Conservation (phyloP, 92 coral and sea anemone genomes). For the Bergia sp. region DNA sequence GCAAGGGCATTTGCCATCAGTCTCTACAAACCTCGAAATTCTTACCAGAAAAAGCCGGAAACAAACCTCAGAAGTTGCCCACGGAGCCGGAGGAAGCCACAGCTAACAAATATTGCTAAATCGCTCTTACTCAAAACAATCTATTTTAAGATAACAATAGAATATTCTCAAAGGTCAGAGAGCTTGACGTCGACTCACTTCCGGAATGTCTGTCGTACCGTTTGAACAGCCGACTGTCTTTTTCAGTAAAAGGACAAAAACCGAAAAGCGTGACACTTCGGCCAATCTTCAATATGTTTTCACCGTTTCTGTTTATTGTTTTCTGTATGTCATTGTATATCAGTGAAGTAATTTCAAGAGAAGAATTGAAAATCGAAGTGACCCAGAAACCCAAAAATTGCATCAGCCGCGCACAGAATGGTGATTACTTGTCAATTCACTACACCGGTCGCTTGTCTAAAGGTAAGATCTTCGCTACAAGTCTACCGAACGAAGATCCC, state of each 20-base stretch:
- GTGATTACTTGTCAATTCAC: slow-evolving; percentile 20
- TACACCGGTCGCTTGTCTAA: slow-evolving; percentile 40
- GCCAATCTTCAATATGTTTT: not conserved
- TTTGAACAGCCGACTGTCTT: too few relatives aligned
- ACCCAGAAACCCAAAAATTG: slow-evolving; percentile 5
- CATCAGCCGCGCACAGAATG: slow-evolving; percentile 21
- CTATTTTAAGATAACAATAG: too few relatives aligned
- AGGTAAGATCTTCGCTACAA: slow-evolving; percentile 33
- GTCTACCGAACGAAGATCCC: slow-evolving; percentile 17
- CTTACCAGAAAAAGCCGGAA: too few relatives aligned
- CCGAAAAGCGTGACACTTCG: not conserved
- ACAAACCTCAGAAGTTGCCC: too few relatives aligned
- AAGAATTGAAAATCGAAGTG: slow-evolving; percentile 37
- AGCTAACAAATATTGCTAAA: too few relatives aligned
- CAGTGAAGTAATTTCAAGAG: slow-evolving; percentile 10
- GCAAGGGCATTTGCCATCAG: too few relatives aligned
- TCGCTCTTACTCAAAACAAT: too few relatives aligned
- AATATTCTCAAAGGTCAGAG: too few relatives aligned
- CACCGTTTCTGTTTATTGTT: not conserved
- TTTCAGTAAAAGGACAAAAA: too few relatives aligned
- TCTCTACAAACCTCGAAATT: too few relatives aligned
- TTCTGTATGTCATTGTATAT: not conserved
- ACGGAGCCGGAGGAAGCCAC: too few relatives aligned
- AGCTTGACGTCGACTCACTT: not conserved
- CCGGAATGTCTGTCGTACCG: not conserved